Conservation (phyloP, 2,113 vertebrate genomes). For the Microtus ochrogaster region DNA sequence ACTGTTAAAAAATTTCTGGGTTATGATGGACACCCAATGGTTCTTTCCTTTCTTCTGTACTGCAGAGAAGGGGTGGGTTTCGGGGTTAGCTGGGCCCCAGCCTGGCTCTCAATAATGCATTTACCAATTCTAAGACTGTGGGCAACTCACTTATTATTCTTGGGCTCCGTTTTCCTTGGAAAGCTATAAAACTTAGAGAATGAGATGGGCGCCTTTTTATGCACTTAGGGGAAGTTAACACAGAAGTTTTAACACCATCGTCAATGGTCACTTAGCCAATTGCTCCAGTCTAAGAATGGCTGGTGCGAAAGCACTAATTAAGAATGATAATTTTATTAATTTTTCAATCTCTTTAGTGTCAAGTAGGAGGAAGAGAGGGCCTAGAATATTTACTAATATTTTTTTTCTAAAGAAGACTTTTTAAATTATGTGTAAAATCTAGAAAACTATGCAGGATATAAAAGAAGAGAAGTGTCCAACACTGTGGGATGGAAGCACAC, state of each 20-base stretch:
- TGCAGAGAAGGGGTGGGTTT: neutral
- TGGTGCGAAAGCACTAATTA: conserved; percentile 38
- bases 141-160: conserved; percentile 47
- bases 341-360: conserved; percentile 62
- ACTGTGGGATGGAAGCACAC: neutral
- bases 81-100: neutral
- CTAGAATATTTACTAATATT: neutral
- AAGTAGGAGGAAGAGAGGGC: conserved; percentile 29
- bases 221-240: conserved; percentile 52
- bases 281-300: conserved; percentile 32
- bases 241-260: conserved; percentile 48
- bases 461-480: neutral
- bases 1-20: neutral
- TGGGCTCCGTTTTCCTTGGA: conserved; percentile 50
- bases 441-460: conserved; percentile 22
- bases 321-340: conserved; percentile 67
- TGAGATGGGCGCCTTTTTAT: conserved; percentile 32
- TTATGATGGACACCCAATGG: neutral
- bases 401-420: conserved; percentile 1
- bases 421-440: conserved; percentile 36
- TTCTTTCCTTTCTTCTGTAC: neutral
- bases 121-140: neutral
- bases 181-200: conserved; percentile 58
- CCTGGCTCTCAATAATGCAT: neutral
- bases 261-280: conserved; percentile 42